Base-by-base conservation (phyloP, 1,140 invertebrate genomes). In the Drosophila obscura region DNA sequence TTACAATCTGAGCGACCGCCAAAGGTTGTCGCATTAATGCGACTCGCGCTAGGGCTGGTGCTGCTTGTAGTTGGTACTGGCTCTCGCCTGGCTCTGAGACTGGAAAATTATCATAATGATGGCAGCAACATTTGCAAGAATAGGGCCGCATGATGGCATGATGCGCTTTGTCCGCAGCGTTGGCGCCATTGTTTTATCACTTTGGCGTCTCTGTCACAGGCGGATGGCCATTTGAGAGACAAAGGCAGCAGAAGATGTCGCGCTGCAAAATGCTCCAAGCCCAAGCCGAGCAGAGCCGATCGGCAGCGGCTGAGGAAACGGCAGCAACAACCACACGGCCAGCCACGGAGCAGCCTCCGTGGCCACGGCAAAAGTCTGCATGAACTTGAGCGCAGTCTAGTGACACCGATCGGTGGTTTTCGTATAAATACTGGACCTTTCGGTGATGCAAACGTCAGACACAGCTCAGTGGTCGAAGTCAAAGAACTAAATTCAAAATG, bases 401-500 rank as follows among this genome's bases (percentile, higher is more conserved):
- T 87, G 83, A 85, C 82, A 85, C 57, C 80, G 78, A 78, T 85
- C 65, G 41, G 24, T 71, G 60, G 56, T 68, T 88, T 88, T 87
- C 49, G 82, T 87, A 87, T 87, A 87, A 87, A 87, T 87, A 87
- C 74, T 80, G 68, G 83, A 87, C 71, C 65, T 63, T 72, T 63
- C 24, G 67, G 61, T 73, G 73, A 49, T 81, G 59, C 66, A 83
- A 68, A 88, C 83, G 58, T 83, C 82, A 87, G 82, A 87, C 51
- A 77, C 75, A 76, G 66, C 49, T 58, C 19, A 87, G 74, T 81
- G 67, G 59, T 88, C 79, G 55, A 88, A 87, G 71, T 85, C 63
- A 87, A 88, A 88, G 82, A 87, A 87, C 79, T 77, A 82, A 77
- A 87, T 68, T 72, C 64, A 89, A 91, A 56, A 91, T 91, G 90